Base-by-base conservation (phyloP, 1,140 invertebrate genomes). In the Drosophila neocordata region DNA sequence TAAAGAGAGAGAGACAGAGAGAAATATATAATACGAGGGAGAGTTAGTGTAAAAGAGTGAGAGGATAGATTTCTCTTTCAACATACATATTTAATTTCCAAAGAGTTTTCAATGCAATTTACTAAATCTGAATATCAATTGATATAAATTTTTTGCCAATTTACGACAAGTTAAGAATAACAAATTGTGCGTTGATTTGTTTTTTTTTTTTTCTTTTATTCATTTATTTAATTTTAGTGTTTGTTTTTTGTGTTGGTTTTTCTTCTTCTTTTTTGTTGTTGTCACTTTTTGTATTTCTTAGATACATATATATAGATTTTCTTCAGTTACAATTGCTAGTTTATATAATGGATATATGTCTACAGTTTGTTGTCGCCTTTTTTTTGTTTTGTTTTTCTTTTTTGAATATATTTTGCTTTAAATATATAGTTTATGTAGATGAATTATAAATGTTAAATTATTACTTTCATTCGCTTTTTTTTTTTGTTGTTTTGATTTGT, bases 291-390 rank as follows among this genome's bases (percentile, higher is more conserved):
- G 62, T 82, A 75, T 58, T 61, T n/a, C n/a, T n/a, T 73, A 53
- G 65, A 15, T 11, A 35, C 70, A 57, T 66, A 62, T 68, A 61
- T 61, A 51, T 61, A 51, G 13, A 65, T 68, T 58, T 75, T 63
- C 59, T 53, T 85, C 82, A 85, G 87, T 81, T 85, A 87, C 82
- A 85, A 81, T 85, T 82, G 77, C 81, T 80, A 27, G 75, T 87
- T 81, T 81, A 75, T 74, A 87, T 85, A 44, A 24, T 44, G 15
- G 67, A 57, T 53, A 51, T 67, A 69, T 76, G 72, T 75, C 69
- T 81, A 85, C 65, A 87, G 64, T 70, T 85, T 48, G 6, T 20
- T 31, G 64, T 31, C 7, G 27, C 4, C 4, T 24, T 1, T 4
- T 4, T 24, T 24, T 24, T 24, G 24, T 24, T 24, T 24, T 24